Conservation (phyloP, 1,140 invertebrate species). For the Batillaria attramentaria region DNA sequence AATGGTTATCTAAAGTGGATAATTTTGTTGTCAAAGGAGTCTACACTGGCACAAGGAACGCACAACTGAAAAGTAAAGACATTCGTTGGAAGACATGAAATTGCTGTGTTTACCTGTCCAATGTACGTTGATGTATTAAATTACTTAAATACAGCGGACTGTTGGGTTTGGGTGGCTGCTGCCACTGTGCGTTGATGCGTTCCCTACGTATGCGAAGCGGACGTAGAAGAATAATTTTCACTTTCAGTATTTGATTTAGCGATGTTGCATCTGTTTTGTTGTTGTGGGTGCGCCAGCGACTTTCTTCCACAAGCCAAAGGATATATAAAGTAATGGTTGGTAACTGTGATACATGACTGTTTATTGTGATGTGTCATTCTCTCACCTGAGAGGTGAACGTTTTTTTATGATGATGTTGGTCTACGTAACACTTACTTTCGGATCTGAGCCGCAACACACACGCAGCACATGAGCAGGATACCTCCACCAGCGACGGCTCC, state of each 20-base stretch:
- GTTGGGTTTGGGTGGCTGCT: too few relatives aligned
- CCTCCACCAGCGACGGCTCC: constrained; percentile 23
- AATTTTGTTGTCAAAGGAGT: too few relatives aligned
- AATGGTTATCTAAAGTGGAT: too few relatives aligned
- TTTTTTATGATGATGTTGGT: not conserved
- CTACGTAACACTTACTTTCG: not conserved
- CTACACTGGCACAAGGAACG: too few relatives aligned
- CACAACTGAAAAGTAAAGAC: too few relatives aligned
- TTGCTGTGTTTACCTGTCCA: too few relatives aligned
- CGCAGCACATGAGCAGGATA: constrained; percentile 22
- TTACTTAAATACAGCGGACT: too few relatives aligned
- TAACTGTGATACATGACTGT: not conserved
- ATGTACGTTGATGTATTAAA: too few relatives aligned
- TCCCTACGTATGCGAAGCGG: too few relatives aligned
- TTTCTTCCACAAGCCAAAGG: not conserved
- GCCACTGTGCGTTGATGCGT: too few relatives aligned
- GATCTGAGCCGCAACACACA: constrained; percentile 19
- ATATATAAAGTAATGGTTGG: not conserved
- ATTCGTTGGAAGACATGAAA: too few relatives aligned
- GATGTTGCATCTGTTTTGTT: not conserved
- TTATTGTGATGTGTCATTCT: not conserved
- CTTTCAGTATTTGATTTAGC: not conserved
- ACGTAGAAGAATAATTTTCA: too few relatives aligned
- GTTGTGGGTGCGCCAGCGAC: not conserved
- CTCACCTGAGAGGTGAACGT: not conserved